Evolutionary conservation across 2,888 invertebrate species (phyloP), one percentile per base, ranked within the genome.

Genomic region (Drosophila hamatofila): DNA sequence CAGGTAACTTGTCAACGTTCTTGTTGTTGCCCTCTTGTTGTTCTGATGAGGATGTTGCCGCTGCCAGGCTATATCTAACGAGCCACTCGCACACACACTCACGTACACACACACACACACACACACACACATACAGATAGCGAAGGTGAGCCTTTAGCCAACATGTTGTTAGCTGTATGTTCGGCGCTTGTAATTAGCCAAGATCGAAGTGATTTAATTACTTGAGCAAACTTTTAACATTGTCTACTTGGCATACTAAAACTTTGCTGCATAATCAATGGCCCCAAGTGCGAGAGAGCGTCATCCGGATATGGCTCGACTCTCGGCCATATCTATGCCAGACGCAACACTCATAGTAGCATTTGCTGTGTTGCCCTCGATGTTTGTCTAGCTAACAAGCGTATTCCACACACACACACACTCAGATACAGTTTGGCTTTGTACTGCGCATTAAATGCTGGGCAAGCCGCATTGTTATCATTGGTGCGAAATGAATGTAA

Each of bases 121-220:
- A 44, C 18, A 8, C 21, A 49, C 14, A 35, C n/a, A n/a, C 12
- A 18, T 23, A 33, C 14, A 48, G n/a, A 8, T 14, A 1, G 1
- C 0, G 0, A 18, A 18, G 57, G 9, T 39, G 37, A 23, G 48
- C 69, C 48, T 16, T 65, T 49, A 68, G 76, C 68, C 59, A 54
- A 48, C 64, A 60, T 57, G 62, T 69, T 58, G 75, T 69, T 66
- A 66, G 54, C 63, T 69, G 69, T 67, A 69, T 88, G 84, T 81
- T 77, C 76, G 72, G 60, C 62, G 64, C 79, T 89, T 80, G 86
- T 89, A 90, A 89, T 89, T 90, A 90, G 88, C 80, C 82, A 78
- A 85, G 83, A 89, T 90, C 89, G 89, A 89, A 90, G 89, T 90
- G 91, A 90, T 90, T 89, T 90, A 90, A 89, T 89, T 89, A 88